phyloP scores from a whole-genome alignment of 2,888 invertebrate genomes.

The Zaprionus obscuricornis region DNA sequence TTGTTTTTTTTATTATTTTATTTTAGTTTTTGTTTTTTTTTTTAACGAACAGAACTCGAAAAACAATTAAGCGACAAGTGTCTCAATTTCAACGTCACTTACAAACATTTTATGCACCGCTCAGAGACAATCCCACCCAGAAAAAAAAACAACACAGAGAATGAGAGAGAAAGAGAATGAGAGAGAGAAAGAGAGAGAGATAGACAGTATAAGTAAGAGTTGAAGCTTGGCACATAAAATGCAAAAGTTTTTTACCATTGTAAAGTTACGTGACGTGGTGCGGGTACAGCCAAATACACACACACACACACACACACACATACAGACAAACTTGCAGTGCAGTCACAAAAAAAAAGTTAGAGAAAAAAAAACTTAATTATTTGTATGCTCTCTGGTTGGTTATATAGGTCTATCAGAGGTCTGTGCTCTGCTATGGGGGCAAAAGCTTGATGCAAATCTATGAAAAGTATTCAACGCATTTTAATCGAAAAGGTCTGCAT shows the following conservation, averaged over 20 bases:
- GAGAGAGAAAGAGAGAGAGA: conserved; percentile 9
- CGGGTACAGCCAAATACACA: conserved; percentile 32
- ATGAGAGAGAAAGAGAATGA: not conserved
- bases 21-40: conserved; percentile 34
- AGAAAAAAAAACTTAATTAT: conserved; percentile 76
- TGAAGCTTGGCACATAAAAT: conserved; percentile 50
- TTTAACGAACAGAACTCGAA: conserved; percentile 68
- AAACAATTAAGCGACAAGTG: conserved; percentile 80
- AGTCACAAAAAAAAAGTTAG: conserved; percentile 52
- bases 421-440: conserved; percentile 1
- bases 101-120: conserved; percentile 78
- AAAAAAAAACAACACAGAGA: not conserved
- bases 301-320: conserved; percentile 5
- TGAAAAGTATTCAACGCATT: conserved; percentile 72
- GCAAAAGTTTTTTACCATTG: conserved; percentile 73
- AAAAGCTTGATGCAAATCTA: conserved; percentile 46
- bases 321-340: conserved; percentile 12
- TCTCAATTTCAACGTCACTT: conserved; percentile 79
- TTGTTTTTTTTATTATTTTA: conserved; percentile 12
- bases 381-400: conserved; percentile 45
- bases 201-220: not conserved
- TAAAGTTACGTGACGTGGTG: conserved; percentile 58
- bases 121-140: conserved; percentile 43
- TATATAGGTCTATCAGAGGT: conserved; percentile 25
- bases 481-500: conserved; percentile 73